Evolutionary conservation across 2,888 invertebrate genomes (phyloP).

Genomic region (Mamestra brassicae): DNA sequence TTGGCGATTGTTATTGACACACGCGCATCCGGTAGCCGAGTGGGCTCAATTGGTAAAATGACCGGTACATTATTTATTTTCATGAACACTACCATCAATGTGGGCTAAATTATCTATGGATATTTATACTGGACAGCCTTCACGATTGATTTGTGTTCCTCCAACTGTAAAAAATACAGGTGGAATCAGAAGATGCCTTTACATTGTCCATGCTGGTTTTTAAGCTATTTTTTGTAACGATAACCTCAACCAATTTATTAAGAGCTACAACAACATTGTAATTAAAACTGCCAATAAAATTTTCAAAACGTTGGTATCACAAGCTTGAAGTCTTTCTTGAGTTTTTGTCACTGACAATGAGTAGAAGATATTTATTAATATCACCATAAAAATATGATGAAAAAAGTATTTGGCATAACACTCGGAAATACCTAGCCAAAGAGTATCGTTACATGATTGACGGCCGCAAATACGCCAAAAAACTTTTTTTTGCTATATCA

Average conservation of each 20-base stretch:
- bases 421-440: constrained; percentile 13
- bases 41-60: constrained; percentile 72
- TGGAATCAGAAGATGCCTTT: constrained; percentile 12
- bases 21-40: constrained; percentile 69
- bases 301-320: neutral
- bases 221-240: constrained; percentile 12
- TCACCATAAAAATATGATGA: constrained; percentile 23
- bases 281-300: constrained; percentile 9
- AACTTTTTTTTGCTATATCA: neutral
- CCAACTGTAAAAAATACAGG: constrained; percentile 39
- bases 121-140: constrained; percentile 48
- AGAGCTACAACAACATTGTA: constrained; percentile 12
- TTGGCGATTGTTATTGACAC: constrained; percentile 69
- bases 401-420: constrained; percentile 37
- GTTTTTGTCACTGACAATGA: constrained; percentile 15
- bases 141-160: constrained; percentile 50
- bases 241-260: constrained; percentile 12
- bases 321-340: constrained; percentile 2
- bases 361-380: constrained; percentile 25
- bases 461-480: constrained; percentile 16
- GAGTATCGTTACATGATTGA: constrained; percentile 22
- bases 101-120: constrained; percentile 52
- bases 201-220: constrained; percentile 17
- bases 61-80: constrained; percentile 69
- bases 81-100: constrained; percentile 56